These are phyloP conservation scores for Phalacrocorax brasilianus DNA, from an alignment of 2,113 vertebrate species.

Conservation along the genomic window DNA sequence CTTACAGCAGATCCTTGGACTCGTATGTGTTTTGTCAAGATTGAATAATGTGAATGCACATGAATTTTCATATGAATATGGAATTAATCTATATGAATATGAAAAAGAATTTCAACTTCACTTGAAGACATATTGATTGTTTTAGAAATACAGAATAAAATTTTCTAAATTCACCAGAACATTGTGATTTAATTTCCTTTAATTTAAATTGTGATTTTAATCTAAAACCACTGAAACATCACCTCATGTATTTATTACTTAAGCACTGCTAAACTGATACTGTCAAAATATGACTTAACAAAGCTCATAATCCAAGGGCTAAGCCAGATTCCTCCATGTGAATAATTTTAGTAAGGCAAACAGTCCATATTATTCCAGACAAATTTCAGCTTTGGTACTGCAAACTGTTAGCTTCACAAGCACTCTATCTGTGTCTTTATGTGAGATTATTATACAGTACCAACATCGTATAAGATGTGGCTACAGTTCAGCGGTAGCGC, in stretches of 20 bases:
- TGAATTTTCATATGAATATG: conserved; percentile 40
- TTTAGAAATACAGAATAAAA: background rate
- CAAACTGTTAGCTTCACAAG: background rate
- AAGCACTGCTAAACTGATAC: background rate
- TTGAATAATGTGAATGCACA: conserved; percentile 22
- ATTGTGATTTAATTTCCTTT: background rate
- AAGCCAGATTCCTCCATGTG: background rate
- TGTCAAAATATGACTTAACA: background rate
- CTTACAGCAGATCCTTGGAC: conserved; percentile 25
- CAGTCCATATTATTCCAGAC: background rate
- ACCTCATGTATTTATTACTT: background rate
- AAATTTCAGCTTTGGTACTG: background rate
- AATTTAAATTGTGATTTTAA: background rate
- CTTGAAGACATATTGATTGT: background rate
- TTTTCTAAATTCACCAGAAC: conserved; percentile 25
- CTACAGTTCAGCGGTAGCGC: background rate
- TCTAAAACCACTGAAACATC: conserved; percentile 14
- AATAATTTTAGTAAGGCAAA: background rate
- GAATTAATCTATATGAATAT: conserved; percentile 22
- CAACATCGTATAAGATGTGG: background rate
- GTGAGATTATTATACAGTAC: background rate
- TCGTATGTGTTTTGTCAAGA: background rate
- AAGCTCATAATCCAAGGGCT: background rate
- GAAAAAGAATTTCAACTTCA: conserved; percentile 24
- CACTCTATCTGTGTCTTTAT: background rate